Conservation (phyloP, 2,888 invertebrate genomes). For the Catocala fraxini region DNA sequence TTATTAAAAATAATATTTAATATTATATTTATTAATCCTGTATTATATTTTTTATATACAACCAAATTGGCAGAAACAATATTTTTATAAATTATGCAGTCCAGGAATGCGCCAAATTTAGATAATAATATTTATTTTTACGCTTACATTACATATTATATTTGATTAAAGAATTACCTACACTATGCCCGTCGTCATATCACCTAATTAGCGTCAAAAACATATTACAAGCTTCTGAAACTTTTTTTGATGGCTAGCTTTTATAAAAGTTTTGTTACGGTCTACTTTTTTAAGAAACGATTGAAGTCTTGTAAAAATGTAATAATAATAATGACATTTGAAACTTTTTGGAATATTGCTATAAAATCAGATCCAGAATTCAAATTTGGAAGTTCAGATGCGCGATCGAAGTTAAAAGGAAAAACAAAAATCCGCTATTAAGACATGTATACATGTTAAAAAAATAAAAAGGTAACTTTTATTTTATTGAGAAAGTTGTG, state of each 20-base stretch:
- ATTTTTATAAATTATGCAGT: no score
- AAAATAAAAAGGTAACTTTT: neutral
- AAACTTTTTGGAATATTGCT: slow-evolving; percentile 1
- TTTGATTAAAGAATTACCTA: no score
- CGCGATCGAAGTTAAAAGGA: slow-evolving; percentile 3
- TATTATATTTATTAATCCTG: neutral
- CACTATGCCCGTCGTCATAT: neutral
- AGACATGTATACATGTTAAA: no score
- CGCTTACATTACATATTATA: no score
- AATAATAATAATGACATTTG: neutral
- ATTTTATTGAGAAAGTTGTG: slow-evolving; percentile 25
- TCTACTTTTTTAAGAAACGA: no score
- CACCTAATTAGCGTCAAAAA: neutral
- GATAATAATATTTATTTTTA: no score
- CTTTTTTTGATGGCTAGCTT: neutral
- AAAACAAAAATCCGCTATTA: neutral
- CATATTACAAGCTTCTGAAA: neutral
- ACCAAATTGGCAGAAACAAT: no score
- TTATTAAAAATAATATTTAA: slow-evolving; percentile 24
- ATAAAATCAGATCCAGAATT: slow-evolving; percentile 1
- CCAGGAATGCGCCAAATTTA: no score
- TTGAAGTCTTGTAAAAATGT: neutral
- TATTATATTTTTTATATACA: no score
- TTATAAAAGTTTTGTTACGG: slow-evolving; percentile 2
- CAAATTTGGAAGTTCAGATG: slow-evolving; percentile 5